Percentiles rank a stretch among this genome's conserved stretches.
Conservation (phyloP, 2,888 invertebrate species). For the Galeruca laticollis region DNA sequence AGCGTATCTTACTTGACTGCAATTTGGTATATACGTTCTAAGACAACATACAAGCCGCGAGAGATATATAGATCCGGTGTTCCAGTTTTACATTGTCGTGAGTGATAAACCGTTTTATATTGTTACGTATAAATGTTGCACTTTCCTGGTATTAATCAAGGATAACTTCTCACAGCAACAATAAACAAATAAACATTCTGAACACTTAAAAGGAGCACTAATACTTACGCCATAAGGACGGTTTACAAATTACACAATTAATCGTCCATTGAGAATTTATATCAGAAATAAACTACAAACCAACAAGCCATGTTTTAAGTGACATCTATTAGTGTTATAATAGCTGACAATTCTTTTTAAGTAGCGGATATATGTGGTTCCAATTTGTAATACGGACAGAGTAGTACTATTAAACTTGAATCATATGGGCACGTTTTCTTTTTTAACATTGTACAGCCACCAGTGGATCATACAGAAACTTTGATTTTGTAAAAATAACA, state of each 20-base stretch:
- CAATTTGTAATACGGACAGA: conserved; percentile 34
- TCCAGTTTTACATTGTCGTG: conserved; percentile 10
- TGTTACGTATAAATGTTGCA: conserved; percentile 18
- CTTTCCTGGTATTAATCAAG: conserved; percentile 20
- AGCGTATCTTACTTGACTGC: too few species aligned
- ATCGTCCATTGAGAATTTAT: conserved; percentile 54
- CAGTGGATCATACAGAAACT: conserved; percentile 2
- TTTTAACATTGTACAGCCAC: conserved; percentile 31
- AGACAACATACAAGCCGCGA: not conserved
- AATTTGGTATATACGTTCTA: too few species aligned
- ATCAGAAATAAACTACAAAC: conserved; percentile 50
- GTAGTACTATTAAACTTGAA: not conserved
- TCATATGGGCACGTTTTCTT: not conserved
- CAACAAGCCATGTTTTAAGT: conserved; percentile 49
- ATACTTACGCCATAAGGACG: conserved; percentile 45
- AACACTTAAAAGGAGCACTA: conserved; percentile 12
- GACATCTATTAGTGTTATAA: conserved; percentile 58
- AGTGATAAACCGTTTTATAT: conserved; percentile 21
- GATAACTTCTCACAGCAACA: conserved; percentile 20
- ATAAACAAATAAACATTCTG: conserved; percentile 18
- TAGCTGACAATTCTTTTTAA: conserved; percentile 50
- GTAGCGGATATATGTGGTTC: conserved; percentile 40
- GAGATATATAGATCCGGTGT: conserved; percentile 16
- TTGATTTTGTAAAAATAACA: not conserved
- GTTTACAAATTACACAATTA: conserved; percentile 54